Conservation (phyloP, 2,888 invertebrate species). For the Sphaerophoria taeniata region DNA sequence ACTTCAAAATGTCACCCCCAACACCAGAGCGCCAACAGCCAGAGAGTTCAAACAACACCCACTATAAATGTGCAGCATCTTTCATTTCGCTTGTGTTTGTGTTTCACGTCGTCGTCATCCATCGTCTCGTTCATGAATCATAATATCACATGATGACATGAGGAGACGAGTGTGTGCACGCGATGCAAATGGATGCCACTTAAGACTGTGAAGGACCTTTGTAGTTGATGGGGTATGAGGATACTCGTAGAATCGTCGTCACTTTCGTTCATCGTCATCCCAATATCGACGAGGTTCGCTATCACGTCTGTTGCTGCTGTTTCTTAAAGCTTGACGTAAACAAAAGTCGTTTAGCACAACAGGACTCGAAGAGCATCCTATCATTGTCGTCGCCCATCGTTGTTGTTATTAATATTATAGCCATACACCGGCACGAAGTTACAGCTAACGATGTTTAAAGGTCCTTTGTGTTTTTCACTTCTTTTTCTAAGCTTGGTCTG, state of each 20-base stretch:
- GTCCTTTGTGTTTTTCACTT: slow-evolving; percentile 24
- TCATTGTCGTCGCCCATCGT: not conserved
- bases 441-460: slow-evolving; percentile 39
- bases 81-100: not conserved
- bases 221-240: too few relatives aligned
- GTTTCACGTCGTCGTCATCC: slow-evolving; percentile 4
- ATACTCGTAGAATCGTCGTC: not conserved
- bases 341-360: slow-evolving; percentile 69
- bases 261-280: too few relatives aligned
- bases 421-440: slow-evolving; percentile 7
- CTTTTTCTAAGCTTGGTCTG: slow-evolving; percentile 40
- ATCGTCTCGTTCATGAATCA: slow-evolving; percentile 34
- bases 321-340: slow-evolving; percentile 50
- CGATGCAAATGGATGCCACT: too few relatives aligned
- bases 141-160: slow-evolving; percentile 11
- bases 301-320: not conserved
- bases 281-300: too few relatives aligned
- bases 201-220: too few relatives aligned
- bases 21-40: not conserved
- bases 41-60: not conserved
- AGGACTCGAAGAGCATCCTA: slow-evolving; percentile 42
- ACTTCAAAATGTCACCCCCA: slow-evolving; percentile 70
- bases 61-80: slow-evolving; percentile 44
- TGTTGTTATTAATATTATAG: slow-evolving; percentile 14
- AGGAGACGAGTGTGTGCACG: slow-evolving; percentile 13